These are phyloP conservation scores for Bryconaethiops microstoma DNA, from an alignment of 2,797 vertebrate species.

Conservation along the genomic window DNA sequence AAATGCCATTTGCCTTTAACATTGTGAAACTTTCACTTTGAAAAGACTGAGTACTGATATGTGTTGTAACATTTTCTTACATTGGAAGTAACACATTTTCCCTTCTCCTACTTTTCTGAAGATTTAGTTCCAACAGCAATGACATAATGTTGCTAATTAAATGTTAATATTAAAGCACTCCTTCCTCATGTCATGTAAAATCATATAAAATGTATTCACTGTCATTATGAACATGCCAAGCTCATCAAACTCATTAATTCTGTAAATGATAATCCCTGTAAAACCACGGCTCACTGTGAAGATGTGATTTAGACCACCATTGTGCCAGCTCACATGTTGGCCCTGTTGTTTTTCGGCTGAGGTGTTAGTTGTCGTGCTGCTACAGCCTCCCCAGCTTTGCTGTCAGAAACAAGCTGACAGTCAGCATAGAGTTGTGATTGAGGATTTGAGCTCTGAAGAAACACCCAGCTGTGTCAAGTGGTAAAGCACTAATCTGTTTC, in stretches of 20 bases:
- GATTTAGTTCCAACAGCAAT: background rate
- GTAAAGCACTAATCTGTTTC: constrained; percentile 78
- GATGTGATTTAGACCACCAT: background rate
- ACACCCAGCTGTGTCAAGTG: constrained; percentile 78
- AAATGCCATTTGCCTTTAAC: no score
- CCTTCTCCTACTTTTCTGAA: no score
- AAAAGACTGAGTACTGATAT: no score
- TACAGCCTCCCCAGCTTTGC: constrained; percentile 13
- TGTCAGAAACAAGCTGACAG: constrained; percentile 46
- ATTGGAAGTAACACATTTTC: no score
- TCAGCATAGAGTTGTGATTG: constrained; percentile 69
- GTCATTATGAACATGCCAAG: constrained; percentile 30
- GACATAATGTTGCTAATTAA: background rate
- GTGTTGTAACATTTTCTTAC: no score
- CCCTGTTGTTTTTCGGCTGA: constrained; percentile 7
- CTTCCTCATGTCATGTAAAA: constrained; percentile 19
- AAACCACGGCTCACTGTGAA: background rate
- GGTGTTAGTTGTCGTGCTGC: background rate
- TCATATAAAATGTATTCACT: background rate
- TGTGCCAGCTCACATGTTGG: background rate
- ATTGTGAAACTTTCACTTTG: no score
- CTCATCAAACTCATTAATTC: constrained; percentile 48
- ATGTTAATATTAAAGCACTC: background rate
- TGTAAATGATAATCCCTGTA: constrained; percentile 29
- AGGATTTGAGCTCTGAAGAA: constrained; percentile 64